Evolutionary conservation across 2,888 invertebrate genomes (phyloP), one percentile per base, ranked within the genome.

Genomic region (Lacanobia oleracea): DNA sequence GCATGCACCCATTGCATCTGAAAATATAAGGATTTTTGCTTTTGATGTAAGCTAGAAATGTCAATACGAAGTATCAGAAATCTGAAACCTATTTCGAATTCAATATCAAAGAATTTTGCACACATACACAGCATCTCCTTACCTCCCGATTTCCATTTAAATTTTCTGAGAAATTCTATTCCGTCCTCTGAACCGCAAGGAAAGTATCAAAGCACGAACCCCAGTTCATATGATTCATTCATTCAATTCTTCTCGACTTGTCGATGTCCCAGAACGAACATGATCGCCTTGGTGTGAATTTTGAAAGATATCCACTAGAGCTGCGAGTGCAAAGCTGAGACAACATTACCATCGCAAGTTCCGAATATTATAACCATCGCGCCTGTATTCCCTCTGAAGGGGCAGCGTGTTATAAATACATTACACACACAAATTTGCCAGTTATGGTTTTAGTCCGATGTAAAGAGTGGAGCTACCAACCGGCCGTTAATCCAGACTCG

Each of bases 61-160:
- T 70, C 23, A 10, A 59, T 10, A 40, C 10, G 43, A 45, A 33
- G 27, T 61, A n/a, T 14, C n/a, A 57, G 68, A 56, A 33, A 59
- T 40, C 10, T 14, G 40, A 56, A 51, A 51, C 6, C 10, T 23
- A 65, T 21, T 67, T 61, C 6, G 10, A 68, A 70, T 77, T 68
- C 64, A 70, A 75, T 81, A 59, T 75, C 71, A 51, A 73, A 72
- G 56, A 69, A 71, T 70, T 65, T 70, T 40, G 48, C 71, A 77
- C 67, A 62, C 45, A 75, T 63, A 69, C 40, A 40, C 57, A 61
- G 65, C 23, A 67, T 67, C 45, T 65, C 33, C 23, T 23, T 54
- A 53, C 48, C 57, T 50, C 27, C 10, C 3, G 67, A 68, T 71
- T 74, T 72, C 70, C 76, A 83, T 74, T 74, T 76, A 27, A 72